A percentile compares a stretch with the other conserved stretches of the same genome.
These are phyloP conservation scores for Nomada ruficornis DNA, from an alignment of 2,888 invertebrate species.

Conservation along the genomic window DNA sequence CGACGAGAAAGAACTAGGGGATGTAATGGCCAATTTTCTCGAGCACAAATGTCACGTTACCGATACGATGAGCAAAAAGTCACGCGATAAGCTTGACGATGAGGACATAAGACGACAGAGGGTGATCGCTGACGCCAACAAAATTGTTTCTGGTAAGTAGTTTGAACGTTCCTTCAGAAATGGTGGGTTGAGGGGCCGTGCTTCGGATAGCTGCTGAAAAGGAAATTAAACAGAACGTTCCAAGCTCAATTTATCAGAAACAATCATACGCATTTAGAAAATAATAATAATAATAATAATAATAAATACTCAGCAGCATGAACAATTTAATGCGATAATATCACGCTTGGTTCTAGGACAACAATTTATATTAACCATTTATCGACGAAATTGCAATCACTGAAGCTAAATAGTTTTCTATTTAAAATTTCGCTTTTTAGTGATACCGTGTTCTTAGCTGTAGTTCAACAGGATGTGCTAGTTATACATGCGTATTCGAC, in stretches of 20 bases:
- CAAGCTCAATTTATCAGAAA: background rate
- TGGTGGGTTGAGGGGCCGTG: conserved; percentile 82
- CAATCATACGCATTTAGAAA: conserved; percentile 14
- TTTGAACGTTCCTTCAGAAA: conserved; percentile 39
- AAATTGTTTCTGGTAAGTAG: conserved; percentile 82
- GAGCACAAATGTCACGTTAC: conserved; percentile 80
- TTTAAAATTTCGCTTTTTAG: conserved; percentile 40
- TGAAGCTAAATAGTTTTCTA: conserved; percentile 45
- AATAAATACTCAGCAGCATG: conserved; percentile 67
- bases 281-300: background rate
- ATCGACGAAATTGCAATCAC: conserved; percentile 39
- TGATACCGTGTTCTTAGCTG: conserved; percentile 70
- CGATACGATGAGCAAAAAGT: conserved; percentile 81
- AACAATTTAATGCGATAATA: conserved; percentile 61
- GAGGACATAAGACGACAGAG: conserved; percentile 81
- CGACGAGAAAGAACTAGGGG: conserved; percentile 83
- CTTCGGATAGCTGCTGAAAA: conserved; percentile 75
- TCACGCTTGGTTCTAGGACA: conserved; percentile 64
- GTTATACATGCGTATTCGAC: background rate
- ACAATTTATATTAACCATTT: conserved; percentile 65
- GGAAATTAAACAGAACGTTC: background rate
- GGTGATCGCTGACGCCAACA: conserved; percentile 82
- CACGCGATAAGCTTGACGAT: conserved; percentile 78
- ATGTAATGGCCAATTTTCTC: conserved; percentile 83
- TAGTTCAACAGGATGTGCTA: conserved; percentile 36